Conservation (phyloP, 2,888 invertebrate species). For the Caenorhabditis angaria region DNA sequence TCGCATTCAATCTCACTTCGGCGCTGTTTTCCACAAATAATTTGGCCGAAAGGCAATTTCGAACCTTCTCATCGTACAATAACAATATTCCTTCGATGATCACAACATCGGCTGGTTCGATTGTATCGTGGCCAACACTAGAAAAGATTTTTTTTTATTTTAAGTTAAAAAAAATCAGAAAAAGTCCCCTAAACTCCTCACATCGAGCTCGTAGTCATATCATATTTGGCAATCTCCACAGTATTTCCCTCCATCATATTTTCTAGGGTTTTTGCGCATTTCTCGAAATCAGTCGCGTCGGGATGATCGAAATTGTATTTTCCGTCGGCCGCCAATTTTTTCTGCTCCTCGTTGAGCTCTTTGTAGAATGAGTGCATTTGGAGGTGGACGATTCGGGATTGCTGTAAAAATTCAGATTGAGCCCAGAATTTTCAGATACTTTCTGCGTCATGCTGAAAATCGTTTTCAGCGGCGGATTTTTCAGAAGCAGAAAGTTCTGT, state of each 20-base stretch:
- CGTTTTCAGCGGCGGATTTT: too few relatives aligned
- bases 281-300: constrained; percentile 90
- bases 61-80: constrained; percentile 93
- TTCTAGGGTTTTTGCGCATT: constrained; percentile 83
- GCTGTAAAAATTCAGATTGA: constrained; percentile 14
- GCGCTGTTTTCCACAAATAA: constrained; percentile 98
- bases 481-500: too few relatives aligned
- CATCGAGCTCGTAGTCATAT: constrained; percentile 89
- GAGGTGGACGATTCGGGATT: constrained; percentile 31
- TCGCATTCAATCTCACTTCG: constrained; percentile 90
- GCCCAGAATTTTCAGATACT: background rate
- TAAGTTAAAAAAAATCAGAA: constrained; percentile 5
- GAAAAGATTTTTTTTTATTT: constrained; percentile 10
- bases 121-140: constrained; percentile 32
- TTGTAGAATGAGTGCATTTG: constrained; percentile 93
- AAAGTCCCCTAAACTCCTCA: constrained; percentile 74
- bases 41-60: constrained; percentile 97
- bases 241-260: constrained; percentile 86
- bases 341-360: constrained; percentile 83
- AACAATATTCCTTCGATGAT: constrained; percentile 94
- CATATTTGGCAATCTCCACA: constrained; percentile 90
- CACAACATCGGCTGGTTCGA: constrained; percentile 56
- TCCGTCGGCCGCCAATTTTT: constrained; percentile 82
- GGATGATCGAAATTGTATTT: constrained; percentile 99
- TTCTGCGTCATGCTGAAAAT: too few relatives aligned